These are phyloP conservation scores for Turritopsis rubra DNA, from an alignment of 30 jellyfish, hydroid and myxozoan genomes.

Conservation along the genomic window DNA sequence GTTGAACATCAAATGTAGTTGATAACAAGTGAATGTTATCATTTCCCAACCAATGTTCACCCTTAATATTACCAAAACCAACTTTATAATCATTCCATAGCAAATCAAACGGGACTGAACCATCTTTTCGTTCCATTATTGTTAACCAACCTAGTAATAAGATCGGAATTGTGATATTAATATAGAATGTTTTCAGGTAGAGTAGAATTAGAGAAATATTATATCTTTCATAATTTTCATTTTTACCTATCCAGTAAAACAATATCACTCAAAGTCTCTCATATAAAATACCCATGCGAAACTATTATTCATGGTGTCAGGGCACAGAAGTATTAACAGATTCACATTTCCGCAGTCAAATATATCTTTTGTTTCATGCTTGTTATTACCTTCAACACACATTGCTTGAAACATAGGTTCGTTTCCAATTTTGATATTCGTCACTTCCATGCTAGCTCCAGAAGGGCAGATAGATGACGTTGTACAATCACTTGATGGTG, in stretches of 20 bases:
- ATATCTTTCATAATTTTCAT: neutral
- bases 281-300: too few relatives aligned
- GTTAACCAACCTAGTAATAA: neutral
- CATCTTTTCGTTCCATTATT: neutral
- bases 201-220: too few relatives aligned
- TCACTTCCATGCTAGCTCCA: neutral
- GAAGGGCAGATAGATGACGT: neutral
- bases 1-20: neutral
- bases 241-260: too few relatives aligned
- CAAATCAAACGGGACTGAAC: neutral
- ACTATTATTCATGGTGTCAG: neutral
- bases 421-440: neutral
- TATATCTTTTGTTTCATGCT: neutral
- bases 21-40: neutral
- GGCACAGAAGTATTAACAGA: neutral
- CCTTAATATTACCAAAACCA: neutral
- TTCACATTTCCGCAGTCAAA: neutral
- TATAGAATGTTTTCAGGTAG: neutral
- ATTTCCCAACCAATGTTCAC: neutral
- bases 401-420: neutral
- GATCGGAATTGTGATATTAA: neutral
- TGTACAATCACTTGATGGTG: neutral
- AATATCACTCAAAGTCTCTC: too few relatives aligned
- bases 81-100: neutral
- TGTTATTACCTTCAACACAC: neutral